These are phyloP conservation scores for Smutsia temminckii DNA, from an alignment of 2,797 vertebrate genomes.

Conservation along the genomic window DNA sequence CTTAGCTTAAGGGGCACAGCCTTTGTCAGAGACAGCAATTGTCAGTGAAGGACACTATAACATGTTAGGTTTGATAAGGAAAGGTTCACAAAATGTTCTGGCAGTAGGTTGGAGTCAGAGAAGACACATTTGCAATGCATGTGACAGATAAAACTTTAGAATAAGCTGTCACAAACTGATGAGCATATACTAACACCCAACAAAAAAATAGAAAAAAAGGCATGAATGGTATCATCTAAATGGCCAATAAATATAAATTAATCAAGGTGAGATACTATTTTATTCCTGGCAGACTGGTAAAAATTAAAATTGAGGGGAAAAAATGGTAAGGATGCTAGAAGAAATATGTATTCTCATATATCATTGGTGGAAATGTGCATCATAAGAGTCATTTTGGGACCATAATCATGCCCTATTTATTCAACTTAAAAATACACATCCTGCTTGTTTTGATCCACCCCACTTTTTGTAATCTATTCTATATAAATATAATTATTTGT, in stretches of 20 bases:
- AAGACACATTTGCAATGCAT: not conserved
- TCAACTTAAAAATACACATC: slow-evolving; percentile 5
- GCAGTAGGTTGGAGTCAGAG: not conserved
- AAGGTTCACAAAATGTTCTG: not conserved
- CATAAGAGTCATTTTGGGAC: not conserved
- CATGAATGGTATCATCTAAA: not conserved
- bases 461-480: not conserved
- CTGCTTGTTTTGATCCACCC: not conserved
- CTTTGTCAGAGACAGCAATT: not conserved
- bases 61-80: not conserved
- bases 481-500: slow-evolving; percentile 10
- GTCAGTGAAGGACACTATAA: not conserved
- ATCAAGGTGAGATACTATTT: slow-evolving; percentile 10
- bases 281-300: not conserved
- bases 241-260: not conserved
- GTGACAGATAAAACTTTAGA: slow-evolving; percentile 6
- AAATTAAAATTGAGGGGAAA: not conserved
- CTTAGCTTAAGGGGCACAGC: not conserved
- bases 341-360: not conserved
- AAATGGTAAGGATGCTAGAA: not conserved
- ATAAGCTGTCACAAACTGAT: not conserved
- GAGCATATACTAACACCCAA: not conserved
- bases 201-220: not conserved
- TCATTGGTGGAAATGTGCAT: not conserved
- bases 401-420: not conserved